A percentile compares a stretch with the other conserved stretches of the same genome.
Conservation (phyloP, 2,888 invertebrate species). For the Phengaris arion region DNA sequence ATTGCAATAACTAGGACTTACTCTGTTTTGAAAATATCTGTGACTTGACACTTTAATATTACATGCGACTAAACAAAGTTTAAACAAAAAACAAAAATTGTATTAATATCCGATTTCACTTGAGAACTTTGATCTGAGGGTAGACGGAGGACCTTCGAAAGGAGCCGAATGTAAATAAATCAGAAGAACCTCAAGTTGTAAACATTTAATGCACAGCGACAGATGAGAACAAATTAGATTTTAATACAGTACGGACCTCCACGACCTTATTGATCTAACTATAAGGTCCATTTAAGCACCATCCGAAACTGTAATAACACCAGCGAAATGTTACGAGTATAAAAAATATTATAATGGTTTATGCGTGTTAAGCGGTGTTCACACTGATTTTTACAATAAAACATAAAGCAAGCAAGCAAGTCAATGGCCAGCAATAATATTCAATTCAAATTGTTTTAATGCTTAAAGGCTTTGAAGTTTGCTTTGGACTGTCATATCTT, state of each 20-base stretch:
- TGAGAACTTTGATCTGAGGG: too few species aligned
- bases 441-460: too few species aligned
- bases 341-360: slow-evolving; percentile 15
- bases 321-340: slow-evolving; percentile 19
- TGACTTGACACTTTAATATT: too few species aligned
- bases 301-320: slow-evolving; percentile 12
- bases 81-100: too few species aligned
- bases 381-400: not conserved
- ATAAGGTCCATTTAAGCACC: slow-evolving; percentile 35
- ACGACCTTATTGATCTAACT: slow-evolving; percentile 37
- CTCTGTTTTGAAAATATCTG: too few species aligned
- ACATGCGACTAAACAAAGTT: too few species aligned
- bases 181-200: slow-evolving; percentile 36
- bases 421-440: too few species aligned
- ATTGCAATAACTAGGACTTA: too few species aligned
- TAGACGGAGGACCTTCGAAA: not conserved
- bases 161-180: slow-evolving; percentile 8
- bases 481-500: too few species aligned
- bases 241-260: slow-evolving; percentile 48
- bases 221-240: slow-evolving; percentile 47
- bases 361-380: not conserved
- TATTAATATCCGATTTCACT: too few species aligned
- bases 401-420: too few species aligned
- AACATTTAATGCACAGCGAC: slow-evolving; percentile 45
- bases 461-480: too few species aligned